Evolutionary conservation across 2,888 invertebrate species (phyloP).

Genomic region (Caenorhabditis japonica): DNA sequence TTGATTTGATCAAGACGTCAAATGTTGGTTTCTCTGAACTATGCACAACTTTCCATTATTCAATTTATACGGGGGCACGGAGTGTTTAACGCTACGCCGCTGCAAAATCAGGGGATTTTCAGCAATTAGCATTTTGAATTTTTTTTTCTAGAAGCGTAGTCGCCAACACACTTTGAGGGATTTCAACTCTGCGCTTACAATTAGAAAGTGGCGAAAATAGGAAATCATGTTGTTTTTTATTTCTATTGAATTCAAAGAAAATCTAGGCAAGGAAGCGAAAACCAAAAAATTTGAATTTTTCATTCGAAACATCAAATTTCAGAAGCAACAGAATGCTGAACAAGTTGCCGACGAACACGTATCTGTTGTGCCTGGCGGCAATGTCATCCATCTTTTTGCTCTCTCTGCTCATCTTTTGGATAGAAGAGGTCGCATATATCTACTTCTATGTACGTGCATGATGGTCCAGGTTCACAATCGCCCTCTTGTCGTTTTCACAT

Average conservation of each 20-base stretch:
- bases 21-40: too few relatives aligned
- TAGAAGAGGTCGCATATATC: constrained; percentile 70
- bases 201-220: too few relatives aligned
- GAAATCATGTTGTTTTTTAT: too few relatives aligned
- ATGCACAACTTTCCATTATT: too few relatives aligned
- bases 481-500: constrained; percentile 10
- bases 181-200: too few relatives aligned
- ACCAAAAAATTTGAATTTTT: constrained; percentile 3
- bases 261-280: background rate
- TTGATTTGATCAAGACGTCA: too few relatives aligned
- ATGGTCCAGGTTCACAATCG: constrained; percentile 13
- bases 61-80: too few relatives aligned
- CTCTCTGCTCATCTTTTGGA: constrained; percentile 72
- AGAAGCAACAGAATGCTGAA: constrained; percentile 72
- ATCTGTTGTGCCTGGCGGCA: constrained; percentile 65
- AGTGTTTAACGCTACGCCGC: too few relatives aligned
- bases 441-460: constrained; percentile 61
- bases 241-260: background rate
- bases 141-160: too few relatives aligned
- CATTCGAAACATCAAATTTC: constrained; percentile 13
- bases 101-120: too few relatives aligned
- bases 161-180: too few relatives aligned
- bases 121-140: too few relatives aligned
- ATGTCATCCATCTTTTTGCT: constrained; percentile 72
- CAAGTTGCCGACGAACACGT: constrained; percentile 67